Evolutionary conservation across 1,140 invertebrate species (phyloP).

Genomic region (Drosophila simulans): DNA sequence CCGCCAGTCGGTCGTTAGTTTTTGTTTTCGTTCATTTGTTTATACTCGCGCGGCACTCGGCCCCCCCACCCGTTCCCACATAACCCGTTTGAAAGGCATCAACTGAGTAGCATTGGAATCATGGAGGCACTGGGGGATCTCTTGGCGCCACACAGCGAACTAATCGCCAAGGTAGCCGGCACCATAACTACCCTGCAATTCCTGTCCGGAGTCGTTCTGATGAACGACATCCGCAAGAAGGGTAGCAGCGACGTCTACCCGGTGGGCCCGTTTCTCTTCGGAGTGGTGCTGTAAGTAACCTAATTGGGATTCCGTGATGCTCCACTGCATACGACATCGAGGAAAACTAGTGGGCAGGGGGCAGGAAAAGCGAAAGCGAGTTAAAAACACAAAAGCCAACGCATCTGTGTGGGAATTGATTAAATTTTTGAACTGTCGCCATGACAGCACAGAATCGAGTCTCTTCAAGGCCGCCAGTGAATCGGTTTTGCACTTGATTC

Average conservation of each 20-base stretch:
- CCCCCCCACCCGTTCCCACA: constrained; percentile 21
- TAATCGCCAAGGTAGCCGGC: constrained; percentile 78
- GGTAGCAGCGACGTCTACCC: constrained; percentile 87
- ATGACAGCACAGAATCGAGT: constrained; percentile 60
- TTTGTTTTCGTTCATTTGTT: constrained; percentile 73
- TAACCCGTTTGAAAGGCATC: constrained; percentile 29
- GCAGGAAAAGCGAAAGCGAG: not conserved
- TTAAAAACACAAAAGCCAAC: constrained; percentile 1
- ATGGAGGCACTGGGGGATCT: constrained; percentile 83
- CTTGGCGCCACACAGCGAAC: constrained; percentile 71
- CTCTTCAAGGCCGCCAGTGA: constrained; percentile 37
- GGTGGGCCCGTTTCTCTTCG: constrained; percentile 90
- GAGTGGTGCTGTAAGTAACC: constrained; percentile 89
- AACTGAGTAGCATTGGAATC: constrained; percentile 17
- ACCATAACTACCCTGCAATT: constrained; percentile 88
- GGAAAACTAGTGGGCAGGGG: too few relatives aligned
- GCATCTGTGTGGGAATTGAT: constrained; percentile 60
- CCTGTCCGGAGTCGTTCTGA: constrained; percentile 88
- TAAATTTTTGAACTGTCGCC: constrained; percentile 72
- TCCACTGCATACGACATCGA: constrained; percentile 21
- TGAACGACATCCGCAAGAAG: constrained; percentile 89
- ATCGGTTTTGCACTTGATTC: constrained; percentile 26
- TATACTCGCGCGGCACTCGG: constrained; percentile 37
- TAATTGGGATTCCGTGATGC: constrained; percentile 73
- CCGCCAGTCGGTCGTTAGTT: constrained; percentile 68